These are phyloP conservation scores for Anoplolepis gracilipes DNA, from an alignment of 1,140 invertebrate species.

Conservation along the genomic window DNA sequence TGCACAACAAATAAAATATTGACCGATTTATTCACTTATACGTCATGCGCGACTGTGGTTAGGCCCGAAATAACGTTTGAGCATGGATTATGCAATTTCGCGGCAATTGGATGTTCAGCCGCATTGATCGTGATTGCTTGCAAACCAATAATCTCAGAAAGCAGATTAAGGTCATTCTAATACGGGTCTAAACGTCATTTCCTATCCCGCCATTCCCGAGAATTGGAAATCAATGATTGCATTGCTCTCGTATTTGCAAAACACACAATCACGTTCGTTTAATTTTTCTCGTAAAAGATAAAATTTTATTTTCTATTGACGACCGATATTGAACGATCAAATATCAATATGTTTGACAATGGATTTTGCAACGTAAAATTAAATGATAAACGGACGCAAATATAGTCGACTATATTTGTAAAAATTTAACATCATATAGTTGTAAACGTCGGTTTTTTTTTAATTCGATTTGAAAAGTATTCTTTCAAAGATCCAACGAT, in stretches of 20 bases:
- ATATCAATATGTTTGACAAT: no score
- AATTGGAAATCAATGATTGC: constrained; percentile 24
- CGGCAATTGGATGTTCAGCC: constrained; percentile 46
- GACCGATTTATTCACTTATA: constrained; percentile 27
- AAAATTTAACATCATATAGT: neutral
- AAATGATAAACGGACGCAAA: no score
- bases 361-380: no score
- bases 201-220: neutral
- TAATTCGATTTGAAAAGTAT: neutral
- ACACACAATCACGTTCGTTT: neutral
- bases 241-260: neutral
- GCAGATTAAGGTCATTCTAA: constrained; percentile 38
- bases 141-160: constrained; percentile 53
- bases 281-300: neutral
- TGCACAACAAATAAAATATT: constrained; percentile 19
- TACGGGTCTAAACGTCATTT: constrained; percentile 10
- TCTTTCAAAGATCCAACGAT: neutral
- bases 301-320: neutral
- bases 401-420: no score
- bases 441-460: neutral
- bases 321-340: no score
- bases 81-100: constrained; percentile 50
- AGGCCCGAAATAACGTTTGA: constrained; percentile 33
- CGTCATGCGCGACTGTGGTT: neutral
- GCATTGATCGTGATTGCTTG: constrained; percentile 32